These are phyloP conservation scores for Aethes cnicana DNA, from an alignment of 2,888 invertebrate genomes.

Conservation along the genomic window DNA sequence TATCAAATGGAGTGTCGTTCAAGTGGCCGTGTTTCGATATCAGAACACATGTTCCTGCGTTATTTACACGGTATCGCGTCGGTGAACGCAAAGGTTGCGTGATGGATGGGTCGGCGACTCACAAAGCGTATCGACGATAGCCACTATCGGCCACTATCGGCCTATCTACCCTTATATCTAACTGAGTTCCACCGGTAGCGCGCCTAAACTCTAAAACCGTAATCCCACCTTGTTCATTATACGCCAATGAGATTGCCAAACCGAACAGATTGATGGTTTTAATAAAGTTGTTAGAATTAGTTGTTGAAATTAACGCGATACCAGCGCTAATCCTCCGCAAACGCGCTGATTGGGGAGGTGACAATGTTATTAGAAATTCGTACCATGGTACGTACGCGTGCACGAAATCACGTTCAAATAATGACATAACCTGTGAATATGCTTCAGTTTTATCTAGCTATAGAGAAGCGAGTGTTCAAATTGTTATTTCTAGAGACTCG, in stretches of 20 bases:
- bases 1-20: conserved; percentile 65
- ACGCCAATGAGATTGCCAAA: conserved; percentile 58
- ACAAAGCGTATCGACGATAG: conserved; percentile 76
- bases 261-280: conserved; percentile 60
- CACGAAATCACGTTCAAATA: background rate
- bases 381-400: conserved; percentile 5
- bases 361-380: conserved; percentile 22
- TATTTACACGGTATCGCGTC: conserved; percentile 66
- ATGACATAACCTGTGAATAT: conserved; percentile 5
- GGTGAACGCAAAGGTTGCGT: conserved; percentile 73
- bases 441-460: background rate
- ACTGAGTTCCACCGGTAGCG: conserved; percentile 47
- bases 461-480: background rate
- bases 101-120: conserved; percentile 78
- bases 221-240: conserved; percentile 74
- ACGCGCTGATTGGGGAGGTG: conserved; percentile 31
- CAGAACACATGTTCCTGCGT: conserved; percentile 70
- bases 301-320: conserved; percentile 34
- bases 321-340: conserved; percentile 32
- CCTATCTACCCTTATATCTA: conserved; percentile 31
- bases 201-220: conserved; percentile 53
- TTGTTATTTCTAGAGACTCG: background rate
- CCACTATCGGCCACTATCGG: conserved; percentile 49
- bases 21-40: conserved; percentile 74
- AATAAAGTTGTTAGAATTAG: no score